These are phyloP conservation scores for Steromphala cineraria DNA, from an alignment of 2,888 invertebrate species.

Conservation along the genomic window DNA sequence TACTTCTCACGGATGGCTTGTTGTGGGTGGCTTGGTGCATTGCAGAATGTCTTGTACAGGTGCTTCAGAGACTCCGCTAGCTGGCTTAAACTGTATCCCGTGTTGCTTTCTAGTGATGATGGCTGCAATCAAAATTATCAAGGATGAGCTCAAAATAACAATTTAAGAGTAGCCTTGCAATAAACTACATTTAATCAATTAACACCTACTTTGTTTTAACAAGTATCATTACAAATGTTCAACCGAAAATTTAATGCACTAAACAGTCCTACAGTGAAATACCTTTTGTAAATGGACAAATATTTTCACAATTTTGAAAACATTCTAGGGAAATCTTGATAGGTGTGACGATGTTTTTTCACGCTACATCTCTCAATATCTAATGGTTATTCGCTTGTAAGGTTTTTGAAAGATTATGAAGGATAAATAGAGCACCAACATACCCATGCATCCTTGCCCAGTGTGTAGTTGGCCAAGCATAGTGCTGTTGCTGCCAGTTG, in stretches of 20 bases:
- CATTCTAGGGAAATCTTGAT: too few relatives aligned
- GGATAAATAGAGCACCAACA: conserved; percentile 17
- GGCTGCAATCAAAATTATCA: conserved; percentile 46
- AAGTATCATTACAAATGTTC: too few relatives aligned
- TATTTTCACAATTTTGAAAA: too few relatives aligned
- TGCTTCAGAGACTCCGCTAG: conserved; percentile 83
- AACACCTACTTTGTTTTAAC: too few relatives aligned
- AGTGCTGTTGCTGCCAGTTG: conserved; percentile 87
- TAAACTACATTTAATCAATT: too few relatives aligned
- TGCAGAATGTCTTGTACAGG: conserved; percentile 83
- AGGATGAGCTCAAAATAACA: not conserved
- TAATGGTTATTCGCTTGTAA: too few relatives aligned
- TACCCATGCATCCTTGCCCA: conserved; percentile 76
- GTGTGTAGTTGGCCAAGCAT: conserved; percentile 86
- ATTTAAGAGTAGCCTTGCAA: too few relatives aligned
- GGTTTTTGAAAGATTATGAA: not conserved
- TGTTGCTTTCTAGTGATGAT: conserved; percentile 79
- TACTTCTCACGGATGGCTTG: conserved; percentile 94
- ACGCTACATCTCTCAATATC: too few relatives aligned
- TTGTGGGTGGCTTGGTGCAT: conserved; percentile 83
- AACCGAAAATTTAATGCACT: too few relatives aligned
- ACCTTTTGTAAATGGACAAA: too few relatives aligned
- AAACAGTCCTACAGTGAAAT: too few relatives aligned
- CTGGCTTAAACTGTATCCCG: conserved; percentile 83
- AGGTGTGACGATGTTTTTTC: too few relatives aligned